Conservation (phyloP, 2,888 invertebrate species). For the Drosophila trichaetosa region DNA sequence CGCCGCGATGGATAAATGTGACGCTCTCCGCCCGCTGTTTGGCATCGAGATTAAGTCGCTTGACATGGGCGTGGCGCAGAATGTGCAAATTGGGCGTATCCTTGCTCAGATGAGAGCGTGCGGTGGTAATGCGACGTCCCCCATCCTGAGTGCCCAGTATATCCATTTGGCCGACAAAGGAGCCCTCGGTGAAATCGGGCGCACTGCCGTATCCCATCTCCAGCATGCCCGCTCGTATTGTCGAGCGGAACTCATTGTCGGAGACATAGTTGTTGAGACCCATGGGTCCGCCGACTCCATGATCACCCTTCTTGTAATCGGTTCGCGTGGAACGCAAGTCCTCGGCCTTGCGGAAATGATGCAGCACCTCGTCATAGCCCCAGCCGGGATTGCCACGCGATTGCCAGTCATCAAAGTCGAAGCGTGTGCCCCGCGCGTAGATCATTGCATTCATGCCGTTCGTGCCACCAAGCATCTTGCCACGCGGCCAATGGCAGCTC, state of each 20-base stretch:
- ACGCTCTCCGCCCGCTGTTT: conserved; percentile 86
- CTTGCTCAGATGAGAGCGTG: conserved; percentile 89
- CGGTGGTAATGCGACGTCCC: conserved; percentile 92
- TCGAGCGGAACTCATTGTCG: conserved; percentile 88
- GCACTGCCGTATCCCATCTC: conserved; percentile 92
- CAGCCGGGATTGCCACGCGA: conserved; percentile 88
- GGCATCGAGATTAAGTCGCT: conserved; percentile 86
- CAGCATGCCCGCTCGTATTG: conserved; percentile 92
- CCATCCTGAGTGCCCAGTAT: conserved; percentile 94
- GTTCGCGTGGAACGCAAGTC: conserved; percentile 86
- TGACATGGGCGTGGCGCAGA: conserved; percentile 87
- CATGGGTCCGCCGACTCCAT: conserved; percentile 88
- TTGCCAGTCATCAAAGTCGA: conserved; percentile 90
- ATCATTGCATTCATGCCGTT: conserved; percentile 89
- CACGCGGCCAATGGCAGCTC: conserved; percentile 87
- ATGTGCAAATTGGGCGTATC: conserved; percentile 87
- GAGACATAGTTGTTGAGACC: conserved; percentile 87
- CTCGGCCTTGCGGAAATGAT: conserved; percentile 93
- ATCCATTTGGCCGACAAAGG: conserved; percentile 94
- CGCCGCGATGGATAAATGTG: conserved; percentile 85
- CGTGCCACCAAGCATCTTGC: conserved; percentile 89
- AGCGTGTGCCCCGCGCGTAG: conserved; percentile 88
- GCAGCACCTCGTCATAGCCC: conserved; percentile 91
- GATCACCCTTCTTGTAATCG: conserved; percentile 83
- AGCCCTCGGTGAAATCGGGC: conserved; percentile 92